Conservation (phyloP, 2,888 invertebrate species). For the Allygus modestus region DNA sequence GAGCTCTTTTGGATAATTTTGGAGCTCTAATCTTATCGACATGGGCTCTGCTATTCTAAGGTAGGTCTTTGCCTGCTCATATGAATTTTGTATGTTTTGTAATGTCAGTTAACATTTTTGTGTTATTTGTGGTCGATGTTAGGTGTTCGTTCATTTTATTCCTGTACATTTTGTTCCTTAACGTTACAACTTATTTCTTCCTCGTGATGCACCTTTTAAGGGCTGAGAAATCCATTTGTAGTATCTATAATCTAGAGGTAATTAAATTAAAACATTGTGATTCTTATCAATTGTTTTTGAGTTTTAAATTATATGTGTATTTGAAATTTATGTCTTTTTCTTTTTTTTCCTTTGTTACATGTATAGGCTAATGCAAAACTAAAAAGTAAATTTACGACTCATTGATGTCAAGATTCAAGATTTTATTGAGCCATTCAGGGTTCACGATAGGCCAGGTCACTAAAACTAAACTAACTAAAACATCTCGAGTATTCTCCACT, state of each 20-base stretch:
- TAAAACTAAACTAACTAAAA: too few species aligned
- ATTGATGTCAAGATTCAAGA: too few species aligned
- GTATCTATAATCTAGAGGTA: not conserved
- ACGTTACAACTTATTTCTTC: too few species aligned
- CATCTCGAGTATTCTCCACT: too few species aligned
- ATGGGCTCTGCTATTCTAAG: conserved; percentile 60
- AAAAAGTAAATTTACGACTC: too few species aligned
- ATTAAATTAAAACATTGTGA: not conserved
- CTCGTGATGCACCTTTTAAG: not conserved
- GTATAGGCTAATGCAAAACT: not conserved
- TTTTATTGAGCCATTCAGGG: too few species aligned
- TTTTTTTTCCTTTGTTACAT: not conserved
- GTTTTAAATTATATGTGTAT: not conserved
- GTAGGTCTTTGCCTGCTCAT: conserved; percentile 49
- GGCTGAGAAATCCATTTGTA: not conserved
- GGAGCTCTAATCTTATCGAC: conserved; percentile 27
- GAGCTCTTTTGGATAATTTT: conserved; percentile 44
- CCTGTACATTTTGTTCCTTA: not conserved
- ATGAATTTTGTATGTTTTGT: not conserved
- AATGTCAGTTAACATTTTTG: too few species aligned
- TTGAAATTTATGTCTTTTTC: not conserved
- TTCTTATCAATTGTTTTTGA: not conserved
- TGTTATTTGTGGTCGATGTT: too few species aligned
- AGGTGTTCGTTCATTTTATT: not conserved
- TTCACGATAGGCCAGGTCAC: too few species aligned